Percentiles rank a stretch among this genome's conserved stretches.
Evolutionary conservation across 2,113 vertebrate genomes (phyloP).

Genomic region (Vidua chalybeata): DNA sequence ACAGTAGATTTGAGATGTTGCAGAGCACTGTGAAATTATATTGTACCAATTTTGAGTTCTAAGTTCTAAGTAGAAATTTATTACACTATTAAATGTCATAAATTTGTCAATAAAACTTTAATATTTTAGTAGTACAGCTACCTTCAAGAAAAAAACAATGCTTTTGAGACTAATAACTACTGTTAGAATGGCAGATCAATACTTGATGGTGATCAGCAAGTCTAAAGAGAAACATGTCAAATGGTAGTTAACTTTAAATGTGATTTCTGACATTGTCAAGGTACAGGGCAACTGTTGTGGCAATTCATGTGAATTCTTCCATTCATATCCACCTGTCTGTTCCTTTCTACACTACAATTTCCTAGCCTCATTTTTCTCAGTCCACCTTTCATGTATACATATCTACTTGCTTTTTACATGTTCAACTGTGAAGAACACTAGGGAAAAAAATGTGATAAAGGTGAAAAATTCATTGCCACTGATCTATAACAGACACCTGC

Average conservation of each 20-base stretch:
- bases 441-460: background rate
- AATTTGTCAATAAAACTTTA: background rate
- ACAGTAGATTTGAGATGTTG: background rate
- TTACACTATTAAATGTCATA: background rate
- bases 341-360: background rate
- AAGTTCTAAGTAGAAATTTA: background rate
- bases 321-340: background rate
- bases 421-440: background rate
- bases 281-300: background rate
- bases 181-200: background rate
- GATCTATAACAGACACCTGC: fast-evolving
- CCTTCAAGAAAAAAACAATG: background rate
- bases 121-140: background rate
- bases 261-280: background rate
- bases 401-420: background rate
- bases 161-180: background rate
- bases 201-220: background rate
- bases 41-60: background rate
- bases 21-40: background rate
- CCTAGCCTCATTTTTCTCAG: background rate
- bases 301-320: background rate
- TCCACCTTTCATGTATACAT: background rate
- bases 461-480: background rate
- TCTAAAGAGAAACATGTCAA: background rate
- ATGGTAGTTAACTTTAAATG: background rate